phyloP scores from a whole-genome alignment of 2,797 vertebrate species.

The Pteropus rufus region DNA sequence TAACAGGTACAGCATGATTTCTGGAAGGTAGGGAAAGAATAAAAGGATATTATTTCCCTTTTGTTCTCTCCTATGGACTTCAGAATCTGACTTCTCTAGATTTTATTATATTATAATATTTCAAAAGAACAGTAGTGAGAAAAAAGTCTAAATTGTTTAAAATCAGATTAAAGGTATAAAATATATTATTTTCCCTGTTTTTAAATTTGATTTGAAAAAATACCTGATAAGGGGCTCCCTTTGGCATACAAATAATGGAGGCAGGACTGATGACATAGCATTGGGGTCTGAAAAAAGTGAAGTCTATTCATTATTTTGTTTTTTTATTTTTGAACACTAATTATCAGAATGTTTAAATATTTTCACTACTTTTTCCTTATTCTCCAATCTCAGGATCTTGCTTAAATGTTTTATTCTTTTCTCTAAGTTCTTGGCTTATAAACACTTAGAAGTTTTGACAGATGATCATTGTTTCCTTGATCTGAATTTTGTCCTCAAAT shows the following conservation, averaged over 20 bases:
- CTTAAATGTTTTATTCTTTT: conserved; percentile 15
- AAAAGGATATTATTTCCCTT: neutral
- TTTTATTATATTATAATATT: conserved; percentile 24
- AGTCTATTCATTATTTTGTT: neutral
- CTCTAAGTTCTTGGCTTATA: neutral
- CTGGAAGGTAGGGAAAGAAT: neutral
- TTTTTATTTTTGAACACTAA: neutral
- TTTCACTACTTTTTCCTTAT: neutral
- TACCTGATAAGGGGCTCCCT: neutral
- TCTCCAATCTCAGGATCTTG: neutral
- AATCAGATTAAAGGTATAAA: neutral
- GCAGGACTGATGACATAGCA: neutral
- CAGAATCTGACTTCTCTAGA: neutral
- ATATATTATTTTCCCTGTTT: neutral
- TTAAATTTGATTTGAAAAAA: neutral
- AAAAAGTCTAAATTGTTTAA: neutral
- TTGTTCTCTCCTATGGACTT: neutral
- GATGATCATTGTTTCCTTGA: neutral
- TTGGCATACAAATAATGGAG: neutral
- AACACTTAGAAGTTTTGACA: neutral
- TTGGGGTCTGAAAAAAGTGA: neutral
- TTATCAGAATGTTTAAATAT: neutral
- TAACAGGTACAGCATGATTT: neutral
- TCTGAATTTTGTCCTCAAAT: neutral
- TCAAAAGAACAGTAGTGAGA: neutral